phyloP scores from a whole-genome alignment of 2,797 vertebrate species.

The Lacerta agilis region DNA sequence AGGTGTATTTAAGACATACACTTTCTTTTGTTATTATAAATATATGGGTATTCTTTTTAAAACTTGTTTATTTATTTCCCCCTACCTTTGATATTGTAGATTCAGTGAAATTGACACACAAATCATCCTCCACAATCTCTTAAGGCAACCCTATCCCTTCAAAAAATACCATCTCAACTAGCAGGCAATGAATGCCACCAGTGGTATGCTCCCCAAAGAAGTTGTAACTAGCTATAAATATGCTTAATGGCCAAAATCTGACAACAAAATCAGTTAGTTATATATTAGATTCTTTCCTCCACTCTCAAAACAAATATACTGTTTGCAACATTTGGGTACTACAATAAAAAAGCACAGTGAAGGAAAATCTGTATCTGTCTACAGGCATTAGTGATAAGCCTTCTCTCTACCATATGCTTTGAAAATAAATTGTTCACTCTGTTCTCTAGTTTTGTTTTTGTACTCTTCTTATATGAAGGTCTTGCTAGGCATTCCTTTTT shows the following conservation, averaged over 20 bases:
- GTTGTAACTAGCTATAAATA: constrained; percentile 34
- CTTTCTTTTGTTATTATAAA: neutral
- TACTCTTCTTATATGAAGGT: neutral
- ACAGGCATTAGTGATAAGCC: neutral
- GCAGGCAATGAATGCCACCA: constrained; percentile 47
- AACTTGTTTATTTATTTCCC: neutral
- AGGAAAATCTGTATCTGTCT: constrained; percentile 18
- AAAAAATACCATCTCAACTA: constrained; percentile 29
- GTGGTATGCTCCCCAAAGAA: constrained; percentile 36
- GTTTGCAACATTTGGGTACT: constrained; percentile 36
- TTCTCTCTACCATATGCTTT: neutral
- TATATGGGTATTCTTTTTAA: constrained; percentile 33
- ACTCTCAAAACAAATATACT: constrained; percentile 47
- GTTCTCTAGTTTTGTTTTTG: neutral
- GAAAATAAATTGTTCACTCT: constrained; percentile 28
- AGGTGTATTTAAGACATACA: constrained; percentile 30
- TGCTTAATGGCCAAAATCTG: constrained; percentile 61
- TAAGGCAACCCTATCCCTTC: constrained; percentile 39
- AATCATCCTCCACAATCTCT: constrained; percentile 51
- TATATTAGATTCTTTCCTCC: constrained; percentile 33
- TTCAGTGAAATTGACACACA: constrained; percentile 63
- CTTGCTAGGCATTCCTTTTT: neutral
- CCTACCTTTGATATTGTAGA: constrained; percentile 60
- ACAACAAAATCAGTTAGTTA: constrained; percentile 60
- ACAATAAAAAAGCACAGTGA: constrained; percentile 36